phyloP scores from a whole-genome alignment of 2,113 vertebrate genomes.

The Henicopernis longicauda region DNA sequence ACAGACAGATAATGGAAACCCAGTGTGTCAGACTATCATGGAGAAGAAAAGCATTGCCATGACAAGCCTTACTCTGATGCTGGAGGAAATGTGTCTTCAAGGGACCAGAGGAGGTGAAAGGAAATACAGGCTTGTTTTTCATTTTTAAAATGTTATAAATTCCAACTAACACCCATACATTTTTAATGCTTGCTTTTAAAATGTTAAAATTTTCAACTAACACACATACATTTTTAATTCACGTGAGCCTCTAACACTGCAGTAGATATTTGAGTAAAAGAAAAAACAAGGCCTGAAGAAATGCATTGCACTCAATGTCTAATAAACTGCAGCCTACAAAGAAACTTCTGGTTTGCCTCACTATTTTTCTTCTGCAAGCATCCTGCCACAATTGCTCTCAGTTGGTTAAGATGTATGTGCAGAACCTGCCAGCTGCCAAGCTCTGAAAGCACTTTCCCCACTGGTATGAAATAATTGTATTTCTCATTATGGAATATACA shows the following conservation, averaged over 20 bases:
- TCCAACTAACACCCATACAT: neutral
- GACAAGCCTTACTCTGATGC: conserved; percentile 21
- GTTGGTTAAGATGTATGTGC: neutral
- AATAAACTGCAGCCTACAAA: neutral
- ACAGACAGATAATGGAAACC: neutral
- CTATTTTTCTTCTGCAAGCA: neutral
- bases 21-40: neutral
- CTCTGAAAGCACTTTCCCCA: neutral
- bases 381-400: neutral
- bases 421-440: neutral
- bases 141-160: neutral
- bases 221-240: neutral
- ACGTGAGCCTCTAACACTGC: neutral
- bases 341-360: neutral
- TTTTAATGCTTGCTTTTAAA: conserved; percentile 40
- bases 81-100: neutral
- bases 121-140: neutral
- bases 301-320: neutral
- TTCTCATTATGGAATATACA: neutral
- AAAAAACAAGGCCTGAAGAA: neutral
- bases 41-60: conserved; percentile 11
- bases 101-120: neutral
- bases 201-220: conserved; percentile 6
- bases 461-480: neutral
- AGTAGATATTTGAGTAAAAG: neutral